A percentile compares a stretch with the other conserved stretches of the same genome.
phyloP scores from a whole-genome alignment of 2,113 vertebrate genomes.

The Callionymus lyra region DNA sequence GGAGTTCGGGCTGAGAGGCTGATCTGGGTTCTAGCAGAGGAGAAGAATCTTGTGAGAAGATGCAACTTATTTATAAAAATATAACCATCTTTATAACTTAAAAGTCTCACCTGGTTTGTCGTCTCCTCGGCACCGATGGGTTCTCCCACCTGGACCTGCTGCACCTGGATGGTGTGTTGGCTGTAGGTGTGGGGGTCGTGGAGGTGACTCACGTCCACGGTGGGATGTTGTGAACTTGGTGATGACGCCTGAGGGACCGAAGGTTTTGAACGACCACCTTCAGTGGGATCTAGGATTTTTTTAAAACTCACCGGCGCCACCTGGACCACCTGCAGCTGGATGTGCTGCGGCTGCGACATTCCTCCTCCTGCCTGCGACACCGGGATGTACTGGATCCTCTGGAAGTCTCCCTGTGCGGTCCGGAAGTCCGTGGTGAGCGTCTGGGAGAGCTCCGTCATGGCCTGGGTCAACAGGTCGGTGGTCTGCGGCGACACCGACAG shows the following conservation, averaged over 20 bases:
- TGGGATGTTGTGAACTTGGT: conserved; percentile 87
- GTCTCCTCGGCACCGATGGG: conserved; percentile 60
- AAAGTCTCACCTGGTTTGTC: conserved; percentile 67
- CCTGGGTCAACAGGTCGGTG: conserved; percentile 91
- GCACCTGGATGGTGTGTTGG: conserved; percentile 95
- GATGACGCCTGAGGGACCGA: conserved; percentile 79
- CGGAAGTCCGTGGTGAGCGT: conserved; percentile 91
- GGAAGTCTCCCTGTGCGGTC: conserved; percentile 85
- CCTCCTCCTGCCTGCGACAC: conserved; percentile 78
- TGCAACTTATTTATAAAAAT: neutral
- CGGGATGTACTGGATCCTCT: conserved; percentile 95
- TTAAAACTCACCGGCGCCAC: conserved; percentile 87
- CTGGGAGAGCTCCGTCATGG: conserved; percentile 96
- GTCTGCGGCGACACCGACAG: conserved; percentile 80
- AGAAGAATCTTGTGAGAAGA: neutral
- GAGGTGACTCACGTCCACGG: conserved; percentile 88
- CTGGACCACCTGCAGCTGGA: conserved; percentile 95
- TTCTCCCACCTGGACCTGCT: conserved; percentile 92
- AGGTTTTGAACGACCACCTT: too few relatives aligned
- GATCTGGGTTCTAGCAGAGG: conserved; percentile 67
- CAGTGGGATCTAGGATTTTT: too few relatives aligned
- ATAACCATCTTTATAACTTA: neutral
- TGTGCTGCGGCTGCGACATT: conserved; percentile 85
- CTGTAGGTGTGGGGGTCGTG: conserved; percentile 88
- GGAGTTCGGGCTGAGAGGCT: conserved; percentile 83